A percentile compares a stretch with the other conserved stretches of the same genome.
These are phyloP conservation scores for Tangachromis dhanisi DNA, from an alignment of 2,113 vertebrate genomes.

Conservation along the genomic window DNA sequence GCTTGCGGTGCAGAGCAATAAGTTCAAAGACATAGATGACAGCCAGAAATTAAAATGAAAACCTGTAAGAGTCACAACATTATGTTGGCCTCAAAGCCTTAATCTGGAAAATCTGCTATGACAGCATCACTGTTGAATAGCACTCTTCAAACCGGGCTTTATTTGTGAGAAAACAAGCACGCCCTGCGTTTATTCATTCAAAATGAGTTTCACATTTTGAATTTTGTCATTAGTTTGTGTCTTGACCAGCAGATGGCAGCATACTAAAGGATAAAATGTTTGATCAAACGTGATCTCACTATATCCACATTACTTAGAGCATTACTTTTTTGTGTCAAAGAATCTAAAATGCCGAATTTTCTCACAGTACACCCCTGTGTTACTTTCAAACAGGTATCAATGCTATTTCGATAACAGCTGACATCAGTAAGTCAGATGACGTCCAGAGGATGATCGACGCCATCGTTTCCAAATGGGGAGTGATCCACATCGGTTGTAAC, in stretches of 20 bases:
- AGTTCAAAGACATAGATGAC: background rate
- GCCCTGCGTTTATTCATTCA: background rate
- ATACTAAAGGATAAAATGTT: conserved; percentile 25
- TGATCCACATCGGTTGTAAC: conserved; percentile 72
- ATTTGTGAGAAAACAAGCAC: background rate
- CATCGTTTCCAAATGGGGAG: conserved; percentile 69
- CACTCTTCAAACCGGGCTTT: background rate
- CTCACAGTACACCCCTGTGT: background rate
- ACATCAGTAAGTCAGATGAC: conserved; percentile 74
- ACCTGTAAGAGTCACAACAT: background rate
- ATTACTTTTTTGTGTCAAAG: background rate
- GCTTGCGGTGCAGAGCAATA: background rate
- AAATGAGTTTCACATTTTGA: background rate
- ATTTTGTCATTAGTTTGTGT: background rate
- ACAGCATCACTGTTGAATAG: accelerated
- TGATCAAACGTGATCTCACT: background rate
- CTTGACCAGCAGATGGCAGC: conserved; percentile 66
- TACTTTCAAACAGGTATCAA: conserved; percentile 61
- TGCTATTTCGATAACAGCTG: conserved; percentile 68
- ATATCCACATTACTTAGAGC: background rate
- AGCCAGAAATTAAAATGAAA: background rate
- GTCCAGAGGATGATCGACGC: conserved; percentile 67
- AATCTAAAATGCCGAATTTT: background rate
- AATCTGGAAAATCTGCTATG: background rate
- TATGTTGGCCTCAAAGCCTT: background rate